Evolutionary conservation across 2,888 invertebrate species (phyloP).

Genomic region (Hydropsyche betteni): DNA sequence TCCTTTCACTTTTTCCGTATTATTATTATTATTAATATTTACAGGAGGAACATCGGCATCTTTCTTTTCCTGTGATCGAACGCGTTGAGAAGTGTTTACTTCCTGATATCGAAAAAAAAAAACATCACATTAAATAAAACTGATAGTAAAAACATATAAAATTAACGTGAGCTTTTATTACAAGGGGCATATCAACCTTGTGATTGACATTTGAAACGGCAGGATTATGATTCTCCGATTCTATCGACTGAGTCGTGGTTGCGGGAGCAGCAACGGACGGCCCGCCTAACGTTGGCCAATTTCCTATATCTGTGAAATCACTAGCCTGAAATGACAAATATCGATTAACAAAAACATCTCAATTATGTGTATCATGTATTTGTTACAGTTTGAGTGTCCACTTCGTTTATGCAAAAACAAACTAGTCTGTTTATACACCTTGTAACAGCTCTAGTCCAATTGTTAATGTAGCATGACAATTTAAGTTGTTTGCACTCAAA

Average conservation of each 20-base stretch:
- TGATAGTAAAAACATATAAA: not conserved
- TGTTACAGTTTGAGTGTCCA: too few relatives aligned
- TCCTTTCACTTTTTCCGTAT: not conserved
- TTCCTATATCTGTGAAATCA: constrained; percentile 87
- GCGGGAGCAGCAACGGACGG: constrained; percentile 21
- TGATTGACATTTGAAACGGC: constrained; percentile 20
- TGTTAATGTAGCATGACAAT: too few relatives aligned
- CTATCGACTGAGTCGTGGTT: constrained; percentile 56
- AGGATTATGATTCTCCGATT: constrained; percentile 60
- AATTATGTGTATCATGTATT: too few relatives aligned
- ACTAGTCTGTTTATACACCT: too few relatives aligned
- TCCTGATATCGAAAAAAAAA: constrained; percentile 29
- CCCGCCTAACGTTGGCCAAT: constrained; percentile 89
- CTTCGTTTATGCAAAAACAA: too few relatives aligned
- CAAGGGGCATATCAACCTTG: constrained; percentile 13
- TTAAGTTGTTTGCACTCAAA: too few relatives aligned
- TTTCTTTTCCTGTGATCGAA: constrained; percentile 47
- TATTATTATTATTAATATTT: constrained; percentile 29
- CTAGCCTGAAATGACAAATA: constrained; percentile 70
- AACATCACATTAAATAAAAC: not conserved
- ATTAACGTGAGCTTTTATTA: not conserved
- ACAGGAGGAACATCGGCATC: constrained; percentile 12
- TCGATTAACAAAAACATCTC: constrained; percentile 30
- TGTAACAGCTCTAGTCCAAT: too few relatives aligned
- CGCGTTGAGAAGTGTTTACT: constrained; percentile 25